Base-by-base conservation (phyloP, 2,113 vertebrate species). In the Micromys minutus region DNA sequence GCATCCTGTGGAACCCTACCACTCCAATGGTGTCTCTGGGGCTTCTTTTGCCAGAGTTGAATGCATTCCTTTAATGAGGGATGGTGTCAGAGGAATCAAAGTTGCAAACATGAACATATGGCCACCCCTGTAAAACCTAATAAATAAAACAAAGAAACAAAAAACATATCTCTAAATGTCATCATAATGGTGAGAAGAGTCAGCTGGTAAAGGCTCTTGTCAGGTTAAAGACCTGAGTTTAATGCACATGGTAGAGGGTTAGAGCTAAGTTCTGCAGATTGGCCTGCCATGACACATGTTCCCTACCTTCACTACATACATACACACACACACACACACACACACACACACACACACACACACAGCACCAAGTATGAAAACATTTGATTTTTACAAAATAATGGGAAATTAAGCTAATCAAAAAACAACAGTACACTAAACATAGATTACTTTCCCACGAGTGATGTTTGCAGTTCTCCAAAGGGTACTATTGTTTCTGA, bases 371-470 rank as follows among this genome's bases (percentile, higher is more conserved):
- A 59, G n/a, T 42, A n/a, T 61, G 26, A 61, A 59, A 61, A 39
- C 39, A 83, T 9, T 29, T 67, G 65, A n/a, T 39, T 42, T 42
- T 45, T 21, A n/a, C 12, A 34, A 85, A 47, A 67, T 47, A 63
- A 50, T 67, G 63, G 45, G 21, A 50, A 69, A n/a, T 50, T 75
- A 85, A 29, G 4, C 11, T 2, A 75, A n/a, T 83, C 22, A 17
- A 74, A 29, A 47, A 94, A 36, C 7, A 93, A 96, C 81, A 55
- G 16, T 94, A 52, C 36, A 7, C 26, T 74, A 29, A 57, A 39
- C 93, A n/a, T 89, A 72, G 93, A 91, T 92, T 87, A 71, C 80
- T 97, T 89, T 13, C 15, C 39, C 24, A 65, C 1, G 39, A 74
- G 39, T 55, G 77, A 80, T 2, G 55, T 91, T 94, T 96, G 55